phyloP scores from a whole-genome alignment of 2,113 vertebrate species.

The Upupa epops region DNA sequence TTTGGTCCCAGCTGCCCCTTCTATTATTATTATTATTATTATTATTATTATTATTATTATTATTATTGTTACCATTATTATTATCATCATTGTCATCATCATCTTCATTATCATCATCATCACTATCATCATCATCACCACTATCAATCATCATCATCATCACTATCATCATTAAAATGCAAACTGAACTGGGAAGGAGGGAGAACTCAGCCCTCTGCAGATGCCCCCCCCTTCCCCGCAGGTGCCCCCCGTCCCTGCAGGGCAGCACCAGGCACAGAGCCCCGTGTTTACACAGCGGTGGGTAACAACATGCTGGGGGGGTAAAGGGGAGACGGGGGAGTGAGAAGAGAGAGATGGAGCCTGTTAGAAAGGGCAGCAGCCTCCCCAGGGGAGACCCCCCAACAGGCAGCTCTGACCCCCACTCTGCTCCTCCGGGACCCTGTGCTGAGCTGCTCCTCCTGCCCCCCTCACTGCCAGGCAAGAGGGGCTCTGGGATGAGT shows the following conservation, averaged over 20 bases:
- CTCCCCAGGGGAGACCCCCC: constrained; percentile 20
- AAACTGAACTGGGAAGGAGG: constrained; percentile 39
- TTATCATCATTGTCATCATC: no score
- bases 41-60: no score
- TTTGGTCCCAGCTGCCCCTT: background rate
- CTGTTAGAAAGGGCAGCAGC: constrained; percentile 66
- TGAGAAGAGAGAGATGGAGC: background rate
- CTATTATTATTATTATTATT: background rate
- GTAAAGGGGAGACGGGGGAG: constrained; percentile 60
- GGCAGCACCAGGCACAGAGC: constrained; percentile 30
- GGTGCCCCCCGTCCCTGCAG: constrained; percentile 19
- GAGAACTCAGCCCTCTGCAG: constrained; percentile 12
- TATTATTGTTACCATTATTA: no score
- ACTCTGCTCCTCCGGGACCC: no score
- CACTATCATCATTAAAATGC: constrained; percentile 4
- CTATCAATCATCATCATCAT: no score
- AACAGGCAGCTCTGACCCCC: constrained; percentile 38
- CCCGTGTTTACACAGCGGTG: constrained; percentile 71
- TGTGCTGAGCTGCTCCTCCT: accelerated
- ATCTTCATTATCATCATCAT: no score
- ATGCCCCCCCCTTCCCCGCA: constrained; percentile 53
- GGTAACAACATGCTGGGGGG: constrained; percentile 63
- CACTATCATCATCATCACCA: no score
- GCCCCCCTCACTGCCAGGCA: accelerated
- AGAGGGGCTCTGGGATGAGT: background rate